A percentile compares a stretch with the other conserved stretches of the same genome.
These are phyloP conservation scores for Cotesia congregata DNA, from an alignment of 2,888 invertebrate genomes.

Conservation along the genomic window DNA sequence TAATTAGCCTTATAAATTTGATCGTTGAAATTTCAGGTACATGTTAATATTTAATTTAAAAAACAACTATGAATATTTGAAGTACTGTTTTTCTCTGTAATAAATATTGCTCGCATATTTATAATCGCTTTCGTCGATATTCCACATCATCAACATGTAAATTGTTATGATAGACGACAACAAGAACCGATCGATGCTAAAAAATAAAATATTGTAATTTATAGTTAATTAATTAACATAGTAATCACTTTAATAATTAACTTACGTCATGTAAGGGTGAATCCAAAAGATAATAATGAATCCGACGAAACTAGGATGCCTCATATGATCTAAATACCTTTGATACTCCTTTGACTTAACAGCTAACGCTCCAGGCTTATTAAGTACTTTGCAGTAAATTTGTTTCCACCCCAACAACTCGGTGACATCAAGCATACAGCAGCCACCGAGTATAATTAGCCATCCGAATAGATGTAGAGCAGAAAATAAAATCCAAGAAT, in stretches of 20 bases:
- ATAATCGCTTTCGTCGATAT: slow-evolving; percentile 74
- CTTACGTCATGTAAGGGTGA: slow-evolving; percentile 75
- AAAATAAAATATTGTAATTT: slow-evolving; percentile 51
- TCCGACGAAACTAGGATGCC: slow-evolving; percentile 77
- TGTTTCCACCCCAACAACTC: slow-evolving; percentile 77
- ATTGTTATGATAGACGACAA: slow-evolving; percentile 72
- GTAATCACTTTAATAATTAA: background rate
- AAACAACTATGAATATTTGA: slow-evolving; percentile 29
- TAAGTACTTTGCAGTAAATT: slow-evolving; percentile 74
- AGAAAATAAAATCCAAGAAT: slow-evolving; percentile 72
- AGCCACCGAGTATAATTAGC: slow-evolving; percentile 75
- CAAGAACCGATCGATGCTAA: slow-evolving; percentile 73
- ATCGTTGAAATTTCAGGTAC: slow-evolving; percentile 16
- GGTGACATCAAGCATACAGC: slow-evolving; percentile 76
- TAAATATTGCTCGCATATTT: slow-evolving; percentile 73
- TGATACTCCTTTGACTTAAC: slow-evolving; percentile 73
- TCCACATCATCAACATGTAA: slow-evolving; percentile 77
- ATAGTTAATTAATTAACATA: background rate
- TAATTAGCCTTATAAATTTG: background rate
- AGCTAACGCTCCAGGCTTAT: slow-evolving; percentile 71
- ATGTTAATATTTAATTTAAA: background rate
- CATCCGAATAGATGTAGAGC: slow-evolving; percentile 73
- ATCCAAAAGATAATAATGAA: slow-evolving; percentile 74
- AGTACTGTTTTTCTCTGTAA: slow-evolving; percentile 71
- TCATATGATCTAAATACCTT: slow-evolving; percentile 73